Base-by-base conservation (phyloP, 2,797 vertebrate species). In the Scolopax bukidnonensis region DNA sequence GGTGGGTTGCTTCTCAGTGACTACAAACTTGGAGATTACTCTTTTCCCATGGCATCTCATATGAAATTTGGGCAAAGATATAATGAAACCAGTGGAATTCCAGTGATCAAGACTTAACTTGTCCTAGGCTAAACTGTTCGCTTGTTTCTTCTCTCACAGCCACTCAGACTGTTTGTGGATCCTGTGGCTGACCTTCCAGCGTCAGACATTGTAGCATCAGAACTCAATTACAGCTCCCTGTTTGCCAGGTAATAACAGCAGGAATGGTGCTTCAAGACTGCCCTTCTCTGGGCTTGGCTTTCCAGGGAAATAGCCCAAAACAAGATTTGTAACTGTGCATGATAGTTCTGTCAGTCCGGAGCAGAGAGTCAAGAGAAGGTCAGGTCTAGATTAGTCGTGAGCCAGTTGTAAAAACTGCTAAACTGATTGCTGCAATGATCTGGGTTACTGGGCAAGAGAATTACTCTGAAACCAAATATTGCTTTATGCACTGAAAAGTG, bases 131-230 rank as follows among this genome's bases (percentile, higher is more conserved):
- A 48, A 87, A n/a, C 5, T 21, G 6, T 20, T 85, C 3, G 2
- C 56, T 91, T 84, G 5, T 60, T 68, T 43, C 6, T 71, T 61
- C 61, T 48, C 40, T 86, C 75, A 14, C 38, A 85, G 71, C 12
- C 14, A 1, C 59, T 79, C 30, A 21, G 48, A 38, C 16, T 38
- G 19, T 71, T 56, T 50, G 38, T 40, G 38, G 27, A 73, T 54
- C 18, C 38, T 17, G 12, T 4, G 3, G 40, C 33, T 56, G 69
- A 64, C 28, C 64, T 70, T 77, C 14, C 12, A 36, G 36, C 36
- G 32, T 7, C 47, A 0, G 2, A 40, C 38, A 1, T 4, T 11
- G 28, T 13, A 57, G 24, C 13, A 9, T 8, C 4, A 0, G 60
- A 53, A 67, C 33, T 63, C 51, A 32, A 2, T 20, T 53, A 10